Evolutionary conservation across 2,113 vertebrate genomes (phyloP).

Genomic region (Laticauda laticaudata): DNA sequence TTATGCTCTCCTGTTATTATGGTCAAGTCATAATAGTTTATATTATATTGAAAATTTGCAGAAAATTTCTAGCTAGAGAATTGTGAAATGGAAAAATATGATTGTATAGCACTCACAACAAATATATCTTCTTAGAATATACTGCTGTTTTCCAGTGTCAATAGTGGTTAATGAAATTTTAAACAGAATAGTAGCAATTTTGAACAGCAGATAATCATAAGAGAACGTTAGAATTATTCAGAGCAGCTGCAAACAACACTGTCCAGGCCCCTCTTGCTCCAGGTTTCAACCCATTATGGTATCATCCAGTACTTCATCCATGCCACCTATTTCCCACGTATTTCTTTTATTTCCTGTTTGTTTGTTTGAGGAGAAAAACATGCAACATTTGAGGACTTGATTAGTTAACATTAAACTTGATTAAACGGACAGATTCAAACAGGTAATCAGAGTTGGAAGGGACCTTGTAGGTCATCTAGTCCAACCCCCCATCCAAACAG

Average conservation of each 20-base stretch:
- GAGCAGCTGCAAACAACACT: not conserved
- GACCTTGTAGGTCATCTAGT: too few relatives aligned
- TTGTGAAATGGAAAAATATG: not conserved
- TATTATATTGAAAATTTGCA: not conserved
- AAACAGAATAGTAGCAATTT: not conserved
- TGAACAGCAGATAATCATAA: not conserved
- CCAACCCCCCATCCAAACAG: too few relatives aligned
- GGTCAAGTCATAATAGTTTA: not conserved
- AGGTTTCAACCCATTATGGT: not conserved
- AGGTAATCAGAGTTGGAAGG: too few relatives aligned
- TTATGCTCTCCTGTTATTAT: not conserved
- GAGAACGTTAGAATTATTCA: not conserved
- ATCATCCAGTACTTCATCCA: not conserved
- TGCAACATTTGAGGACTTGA: not conserved
- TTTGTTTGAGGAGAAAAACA: not conserved
- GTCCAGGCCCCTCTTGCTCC: not conserved
- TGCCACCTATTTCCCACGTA: not conserved
- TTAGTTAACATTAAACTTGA: not conserved
- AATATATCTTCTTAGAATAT: not conserved
- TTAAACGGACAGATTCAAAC: not conserved
- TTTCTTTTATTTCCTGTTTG: not conserved
- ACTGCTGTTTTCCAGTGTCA: not conserved
- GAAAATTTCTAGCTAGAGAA: not conserved
- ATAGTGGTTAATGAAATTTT: not conserved
- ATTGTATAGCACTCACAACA: not conserved